Evolutionary conservation across 2,888 invertebrate species (phyloP), one percentile per base, ranked within the genome.

Genomic region (Coleophora flavipennella): DNA sequence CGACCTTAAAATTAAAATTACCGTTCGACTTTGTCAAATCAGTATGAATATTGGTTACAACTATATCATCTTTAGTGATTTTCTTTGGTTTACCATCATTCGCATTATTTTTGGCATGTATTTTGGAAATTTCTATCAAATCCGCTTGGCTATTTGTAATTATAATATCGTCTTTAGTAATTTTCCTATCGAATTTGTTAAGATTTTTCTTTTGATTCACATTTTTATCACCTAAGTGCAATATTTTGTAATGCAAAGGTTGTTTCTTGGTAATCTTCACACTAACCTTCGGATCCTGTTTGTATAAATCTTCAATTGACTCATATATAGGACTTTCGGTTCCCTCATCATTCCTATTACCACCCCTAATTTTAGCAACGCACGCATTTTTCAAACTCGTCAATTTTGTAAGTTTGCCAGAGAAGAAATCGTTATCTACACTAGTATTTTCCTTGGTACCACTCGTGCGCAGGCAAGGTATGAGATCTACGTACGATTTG

Each of bases 401-500:
- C 20, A 12, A 25, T 14, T 27, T 33, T 12, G n/a, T 35, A 13
- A 14, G n/a, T 37, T 35, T 41, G 35, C 32, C 32, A 26, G 28
- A 13, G 28, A 28, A 35, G 13, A 35, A 8, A 9, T 13, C 20
- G 14, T 14, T 25, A 11, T 26, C 35, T 7, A 2, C 10, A 13
- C 14, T 32, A 33, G 33, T 28, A 11, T 34, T n/a, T n/a, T 13
- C 28, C 4, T 26, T 13, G 13, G 12, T 33, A 13, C 2, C 14
- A 34, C 9, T 3, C 2, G 28, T 36, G 2, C n/a, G 3, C 13
- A 14, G 26, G 33, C 25, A 53, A 36, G 58, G 44, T 1, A 69
- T 36, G 25, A 50, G 48, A 42, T 65, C 46, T 85, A 86, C 85
- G 73, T 85, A 86, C 85, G 79, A 65, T 74, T 83, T 83, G 40